Conservation (phyloP, 1,140 invertebrate species). For the Druon quercuslanigerum region DNA sequence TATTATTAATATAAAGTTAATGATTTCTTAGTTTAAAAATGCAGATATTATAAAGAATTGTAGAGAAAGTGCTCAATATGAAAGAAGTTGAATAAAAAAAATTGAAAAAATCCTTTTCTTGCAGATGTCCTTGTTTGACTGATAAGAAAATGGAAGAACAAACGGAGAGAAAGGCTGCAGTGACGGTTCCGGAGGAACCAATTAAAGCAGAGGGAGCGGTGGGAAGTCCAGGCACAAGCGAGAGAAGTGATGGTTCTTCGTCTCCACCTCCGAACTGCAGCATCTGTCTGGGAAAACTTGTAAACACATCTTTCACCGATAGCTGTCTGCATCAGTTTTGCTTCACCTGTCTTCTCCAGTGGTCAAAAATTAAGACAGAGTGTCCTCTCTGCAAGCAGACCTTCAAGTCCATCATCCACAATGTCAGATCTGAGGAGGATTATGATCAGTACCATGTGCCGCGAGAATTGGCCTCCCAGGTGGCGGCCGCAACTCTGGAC, state of each 20-base stretch:
- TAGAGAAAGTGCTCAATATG: too few relatives aligned
- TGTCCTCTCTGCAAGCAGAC: slow-evolving; percentile 95
- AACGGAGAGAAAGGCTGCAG: slow-evolving; percentile 16
- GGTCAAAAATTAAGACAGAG: slow-evolving; percentile 96
- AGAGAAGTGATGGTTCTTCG: slow-evolving; percentile 70
- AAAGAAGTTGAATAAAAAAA: not conserved
- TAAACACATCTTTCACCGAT: slow-evolving; percentile 93
- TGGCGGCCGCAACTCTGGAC: slow-evolving; percentile 46
- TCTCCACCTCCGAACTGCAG: slow-evolving; percentile 91
- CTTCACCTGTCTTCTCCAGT: slow-evolving; percentile 92
- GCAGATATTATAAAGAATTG: too few relatives aligned
- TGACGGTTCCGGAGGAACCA: slow-evolving; percentile 53
- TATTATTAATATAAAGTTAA: too few relatives aligned
- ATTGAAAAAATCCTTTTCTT: not conserved
- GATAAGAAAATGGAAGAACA: slow-evolving; percentile 18
- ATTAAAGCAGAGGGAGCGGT: slow-evolving; percentile 62
- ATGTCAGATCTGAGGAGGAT: slow-evolving; percentile 89
- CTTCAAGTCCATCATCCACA: slow-evolving; percentile 94
- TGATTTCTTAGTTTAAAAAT: too few relatives aligned
- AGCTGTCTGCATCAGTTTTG: slow-evolving; percentile 96
- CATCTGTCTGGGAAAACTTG: slow-evolving; percentile 91
- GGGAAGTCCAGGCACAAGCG: slow-evolving; percentile 57
- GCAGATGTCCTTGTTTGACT: slow-evolving; percentile 14
- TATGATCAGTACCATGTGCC: slow-evolving; percentile 90
- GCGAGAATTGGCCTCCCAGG: slow-evolving; percentile 50